Evolutionary conservation across 2,113 vertebrate species (phyloP).

Genomic region (Silurus meridionalis): DNA sequence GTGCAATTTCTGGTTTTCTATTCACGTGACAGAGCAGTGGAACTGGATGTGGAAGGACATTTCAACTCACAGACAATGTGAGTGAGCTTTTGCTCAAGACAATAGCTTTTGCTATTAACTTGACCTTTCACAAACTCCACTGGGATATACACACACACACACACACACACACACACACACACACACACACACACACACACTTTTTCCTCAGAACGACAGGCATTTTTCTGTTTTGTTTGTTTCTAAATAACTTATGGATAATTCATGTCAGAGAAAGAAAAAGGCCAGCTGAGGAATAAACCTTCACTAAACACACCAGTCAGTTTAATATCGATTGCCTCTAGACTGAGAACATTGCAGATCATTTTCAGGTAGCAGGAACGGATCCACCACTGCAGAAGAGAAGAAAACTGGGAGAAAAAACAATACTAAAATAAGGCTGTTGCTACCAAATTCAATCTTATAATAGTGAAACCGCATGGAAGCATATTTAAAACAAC

Average conservation of each 20-base stretch:
- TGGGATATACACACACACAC: not conserved
- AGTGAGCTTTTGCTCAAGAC: too few relatives aligned
- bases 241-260: constrained; percentile 6
- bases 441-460: too few relatives aligned
- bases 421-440: not conserved
- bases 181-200: constrained; percentile 6
- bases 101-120: constrained; percentile 5
- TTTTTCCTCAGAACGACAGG: not conserved
- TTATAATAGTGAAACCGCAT: not conserved
- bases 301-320: not conserved
- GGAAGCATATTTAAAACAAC: not conserved
- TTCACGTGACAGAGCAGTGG: not conserved
- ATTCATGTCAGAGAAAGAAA: not conserved
- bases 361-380: not conserved
- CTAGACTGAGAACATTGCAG: not conserved
- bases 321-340: constrained; percentile 1
- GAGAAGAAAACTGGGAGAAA: not conserved
- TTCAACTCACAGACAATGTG: constrained; percentile 15
- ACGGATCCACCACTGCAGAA: not conserved
- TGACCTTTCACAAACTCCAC: constrained; percentile 40
- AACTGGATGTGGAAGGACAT: constrained; percentile 42
- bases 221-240: constrained; percentile 16
- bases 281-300: not conserved
- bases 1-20: not conserved
- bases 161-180: not conserved